A percentile compares a stretch with the other conserved stretches of the same genome.
phyloP scores from a whole-genome alignment of 2,888 invertebrate species.

The Leptinotarsa peninsularis region DNA sequence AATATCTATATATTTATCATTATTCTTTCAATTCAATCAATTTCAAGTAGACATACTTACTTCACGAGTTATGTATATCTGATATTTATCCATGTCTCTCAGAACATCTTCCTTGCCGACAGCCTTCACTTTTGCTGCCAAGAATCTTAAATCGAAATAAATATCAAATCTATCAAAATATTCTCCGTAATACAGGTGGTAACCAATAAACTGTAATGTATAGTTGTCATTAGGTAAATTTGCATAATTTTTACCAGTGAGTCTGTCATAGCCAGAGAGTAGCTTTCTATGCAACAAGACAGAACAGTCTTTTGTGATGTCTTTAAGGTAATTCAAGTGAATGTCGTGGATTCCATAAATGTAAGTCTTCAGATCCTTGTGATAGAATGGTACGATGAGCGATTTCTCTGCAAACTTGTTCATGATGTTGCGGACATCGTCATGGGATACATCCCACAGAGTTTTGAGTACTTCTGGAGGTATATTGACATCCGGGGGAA shows the following conservation, averaged over 20 bases:
- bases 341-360: constrained; percentile 80
- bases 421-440: constrained; percentile 74
- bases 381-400: constrained; percentile 74
- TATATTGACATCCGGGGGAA: constrained; percentile 76
- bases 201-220: constrained; percentile 78
- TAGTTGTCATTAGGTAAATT: constrained; percentile 79
- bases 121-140: constrained; percentile 76
- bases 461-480: constrained; percentile 63
- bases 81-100: constrained; percentile 75
- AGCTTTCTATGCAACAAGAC: constrained; percentile 71
- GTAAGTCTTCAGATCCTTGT: constrained; percentile 71
- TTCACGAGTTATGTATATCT: constrained; percentile 69
- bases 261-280: constrained; percentile 71
- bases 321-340: constrained; percentile 73
- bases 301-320: constrained; percentile 64
- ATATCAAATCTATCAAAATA: constrained; percentile 71
- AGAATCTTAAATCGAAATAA: constrained; percentile 77
- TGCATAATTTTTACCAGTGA: constrained; percentile 68
- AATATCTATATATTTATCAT: too few relatives aligned
- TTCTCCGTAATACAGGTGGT: constrained; percentile 74
- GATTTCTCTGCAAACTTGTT: constrained; percentile 75
- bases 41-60: constrained; percentile 61
- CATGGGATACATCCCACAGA: constrained; percentile 66
- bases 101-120: constrained; percentile 79
- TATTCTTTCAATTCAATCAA: not conserved